Conservation (phyloP, 2,113 vertebrate genomes). For the Brevimyrus niger region DNA sequence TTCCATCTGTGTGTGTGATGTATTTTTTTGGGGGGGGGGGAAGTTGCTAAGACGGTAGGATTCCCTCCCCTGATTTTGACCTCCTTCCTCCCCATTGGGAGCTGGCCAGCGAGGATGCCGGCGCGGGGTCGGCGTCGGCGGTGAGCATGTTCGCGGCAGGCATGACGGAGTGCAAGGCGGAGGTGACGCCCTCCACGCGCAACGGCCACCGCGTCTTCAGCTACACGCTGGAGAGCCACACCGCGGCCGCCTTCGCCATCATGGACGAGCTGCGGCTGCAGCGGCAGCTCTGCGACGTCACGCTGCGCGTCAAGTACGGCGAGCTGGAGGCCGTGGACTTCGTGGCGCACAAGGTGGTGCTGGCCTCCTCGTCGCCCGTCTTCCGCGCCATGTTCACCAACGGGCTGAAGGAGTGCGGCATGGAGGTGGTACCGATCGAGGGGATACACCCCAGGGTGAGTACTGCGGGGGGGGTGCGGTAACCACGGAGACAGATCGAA, state of each 20-base stretch:
- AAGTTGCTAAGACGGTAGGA: background rate
- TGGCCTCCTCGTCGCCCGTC: constrained; percentile 84
- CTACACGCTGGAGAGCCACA: constrained; percentile 85
- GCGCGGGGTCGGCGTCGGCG: constrained; percentile 29
- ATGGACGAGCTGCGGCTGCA: constrained; percentile 86
- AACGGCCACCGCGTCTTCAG: constrained; percentile 79
- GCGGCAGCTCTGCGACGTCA: constrained; percentile 85
- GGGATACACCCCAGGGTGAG: constrained; percentile 74
- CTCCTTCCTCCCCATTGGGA: background rate
- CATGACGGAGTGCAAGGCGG: constrained; percentile 78
- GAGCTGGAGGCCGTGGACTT: constrained; percentile 69
- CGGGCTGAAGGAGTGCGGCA: constrained; percentile 78
- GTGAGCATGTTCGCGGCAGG: constrained; percentile 55
- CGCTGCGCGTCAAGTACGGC: constrained; percentile 73
- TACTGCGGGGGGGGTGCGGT: background rate
- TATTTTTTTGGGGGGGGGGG: background rate
- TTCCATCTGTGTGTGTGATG: background rate
- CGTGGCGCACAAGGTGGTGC: constrained; percentile 82
- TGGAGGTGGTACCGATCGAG: constrained; percentile 85
- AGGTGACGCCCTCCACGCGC: constrained; percentile 83
- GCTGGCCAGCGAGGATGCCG: constrained; percentile 50
- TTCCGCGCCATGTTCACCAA: constrained; percentile 94
- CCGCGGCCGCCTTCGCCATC: constrained; percentile 75
- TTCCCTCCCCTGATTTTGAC: background rate
- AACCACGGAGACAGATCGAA: background rate